Evolutionary conservation across 2,888 invertebrate genomes (phyloP), one percentile per base, ranked within the genome.

Genomic region (Yponomeuta evonymella): DNA sequence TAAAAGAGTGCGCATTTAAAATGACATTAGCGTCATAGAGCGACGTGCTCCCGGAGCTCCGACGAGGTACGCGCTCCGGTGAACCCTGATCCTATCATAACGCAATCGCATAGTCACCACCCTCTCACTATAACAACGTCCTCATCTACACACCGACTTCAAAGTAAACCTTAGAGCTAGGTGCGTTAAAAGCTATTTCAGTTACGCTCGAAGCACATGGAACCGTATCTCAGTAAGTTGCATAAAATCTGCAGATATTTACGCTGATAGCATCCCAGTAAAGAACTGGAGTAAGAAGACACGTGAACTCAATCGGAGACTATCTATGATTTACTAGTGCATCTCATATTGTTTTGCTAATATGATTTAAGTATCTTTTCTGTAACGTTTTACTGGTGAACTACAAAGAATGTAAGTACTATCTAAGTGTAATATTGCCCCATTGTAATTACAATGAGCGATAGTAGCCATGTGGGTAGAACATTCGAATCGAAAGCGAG

Each of bases 11-110:
- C 68, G 68, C 82, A 79, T 87, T 86, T 84, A 84, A 85, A 86
- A 83, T 82, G 79, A 83, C 82, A 87, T 88, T 88, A 88, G 81
- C 82, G 82, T 87, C 83, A 83, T 83, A 87, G 76, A 81, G 81
- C 82, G 81, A 82, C 82, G 72, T 74, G 73, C 73, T 74, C 70
- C 73, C 72, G 71, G 66, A 70, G 66, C 33, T 36, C 43, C 48
- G 33, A 79, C 78, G n/a, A 68, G 79, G 79, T 77, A 79, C 81
- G 85, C 84, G 91, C 90, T 87, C 81, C 85, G 80, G 73, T 85
- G 89, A 86, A 85, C 84, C 82, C 91, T 85, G 90, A 92, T 92
- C 91, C 91, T 88, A 91, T 91, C 91, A 91, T 90, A 92, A 89
- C 88, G 90, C 88, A 90, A 90, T 91, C 85, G 87, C 86, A 89